A percentile compares a stretch with the other conserved stretches of the same genome.
These are phyloP conservation scores for Catocala sponsa DNA, from an alignment of 2,888 invertebrate species.

Conservation along the genomic window DNA sequence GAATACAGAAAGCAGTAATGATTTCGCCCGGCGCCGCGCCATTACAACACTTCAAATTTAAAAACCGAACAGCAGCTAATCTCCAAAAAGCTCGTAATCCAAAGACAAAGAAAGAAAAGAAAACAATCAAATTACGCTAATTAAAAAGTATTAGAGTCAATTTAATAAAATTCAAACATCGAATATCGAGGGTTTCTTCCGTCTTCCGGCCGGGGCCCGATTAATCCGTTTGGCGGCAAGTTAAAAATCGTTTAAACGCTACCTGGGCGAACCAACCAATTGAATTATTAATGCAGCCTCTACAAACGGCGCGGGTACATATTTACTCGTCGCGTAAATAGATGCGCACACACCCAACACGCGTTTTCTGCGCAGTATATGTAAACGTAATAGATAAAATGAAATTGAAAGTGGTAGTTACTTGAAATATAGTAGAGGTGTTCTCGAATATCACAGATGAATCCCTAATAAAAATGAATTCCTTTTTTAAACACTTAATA, in stretches of 20 bases:
- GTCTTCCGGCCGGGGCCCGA: slow-evolving; percentile 56
- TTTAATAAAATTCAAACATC: slow-evolving; percentile 56
- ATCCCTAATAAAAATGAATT: too few relatives aligned
- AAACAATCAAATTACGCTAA: slow-evolving; percentile 53
- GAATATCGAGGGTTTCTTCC: slow-evolving; percentile 32
- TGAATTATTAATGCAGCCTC: slow-evolving; percentile 88
- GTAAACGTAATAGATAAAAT: slow-evolving; percentile 33
- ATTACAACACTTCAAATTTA: slow-evolving; percentile 8
- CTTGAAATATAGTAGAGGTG: too few relatives aligned
- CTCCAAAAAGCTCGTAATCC: slow-evolving; percentile 34
- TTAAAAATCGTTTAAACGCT: slow-evolving; percentile 87
- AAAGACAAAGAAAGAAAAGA: slow-evolving; percentile 46
- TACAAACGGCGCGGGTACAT: slow-evolving; percentile 86
- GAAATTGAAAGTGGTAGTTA: slow-evolving; percentile 6
- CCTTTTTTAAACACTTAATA: too few relatives aligned
- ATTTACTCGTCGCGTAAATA: slow-evolving; percentile 87
- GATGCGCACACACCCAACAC: slow-evolving; percentile 88
- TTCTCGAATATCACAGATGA: too few relatives aligned
- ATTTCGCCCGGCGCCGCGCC: not conserved
- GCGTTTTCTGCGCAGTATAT: slow-evolving; percentile 78
- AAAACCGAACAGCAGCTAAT: slow-evolving; percentile 37
- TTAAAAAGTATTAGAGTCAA: slow-evolving; percentile 55
- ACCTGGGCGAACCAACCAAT: slow-evolving; percentile 83
- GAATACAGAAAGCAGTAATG: too few relatives aligned
- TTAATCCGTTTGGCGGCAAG: slow-evolving; percentile 84